Evolutionary conservation across 1,140 invertebrate species (phyloP).

Genomic region (Bicyclus anynana): DNA sequence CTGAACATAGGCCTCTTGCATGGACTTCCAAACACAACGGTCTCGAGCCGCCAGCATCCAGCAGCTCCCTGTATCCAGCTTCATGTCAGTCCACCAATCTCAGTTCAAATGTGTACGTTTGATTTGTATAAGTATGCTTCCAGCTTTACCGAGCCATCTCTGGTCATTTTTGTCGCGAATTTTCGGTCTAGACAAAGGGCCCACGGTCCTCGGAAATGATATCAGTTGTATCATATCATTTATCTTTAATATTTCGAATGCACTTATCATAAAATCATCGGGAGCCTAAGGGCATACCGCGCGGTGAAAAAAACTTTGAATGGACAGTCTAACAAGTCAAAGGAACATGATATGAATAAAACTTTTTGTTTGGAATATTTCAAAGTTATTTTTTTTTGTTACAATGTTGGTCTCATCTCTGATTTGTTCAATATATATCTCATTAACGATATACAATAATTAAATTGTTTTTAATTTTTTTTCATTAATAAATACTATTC

Average conservation of each 20-base stretch:
- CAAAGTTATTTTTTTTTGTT: neutral
- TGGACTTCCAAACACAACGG: too few species aligned
- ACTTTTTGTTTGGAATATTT: neutral
- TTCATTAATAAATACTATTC: too few species aligned
- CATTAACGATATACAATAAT: too few species aligned
- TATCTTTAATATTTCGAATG: constrained; percentile 14
- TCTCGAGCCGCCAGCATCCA: too few species aligned
- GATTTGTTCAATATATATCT: too few species aligned
- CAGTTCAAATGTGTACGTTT: too few species aligned
- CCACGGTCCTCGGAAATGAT: neutral
- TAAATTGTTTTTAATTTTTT: too few species aligned
- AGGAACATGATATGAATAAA: neutral
- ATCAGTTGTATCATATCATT: constrained; percentile 14
- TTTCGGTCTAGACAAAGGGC: constrained; percentile 15
- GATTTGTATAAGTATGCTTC: too few species aligned
- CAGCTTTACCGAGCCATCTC: neutral
- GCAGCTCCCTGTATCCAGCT: too few species aligned
- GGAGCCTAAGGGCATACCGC: neutral
- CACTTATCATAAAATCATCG: constrained; percentile 16
- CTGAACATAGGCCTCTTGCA: too few species aligned
- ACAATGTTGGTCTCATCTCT: too few species aligned
- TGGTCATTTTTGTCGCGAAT: constrained; percentile 13
- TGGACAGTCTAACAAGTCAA: neutral
- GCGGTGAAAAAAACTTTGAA: neutral
- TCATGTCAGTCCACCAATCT: too few species aligned